These are phyloP conservation scores for Euura saliciscinereae DNA, from an alignment of 1,140 invertebrate species.

Conservation along the genomic window DNA sequence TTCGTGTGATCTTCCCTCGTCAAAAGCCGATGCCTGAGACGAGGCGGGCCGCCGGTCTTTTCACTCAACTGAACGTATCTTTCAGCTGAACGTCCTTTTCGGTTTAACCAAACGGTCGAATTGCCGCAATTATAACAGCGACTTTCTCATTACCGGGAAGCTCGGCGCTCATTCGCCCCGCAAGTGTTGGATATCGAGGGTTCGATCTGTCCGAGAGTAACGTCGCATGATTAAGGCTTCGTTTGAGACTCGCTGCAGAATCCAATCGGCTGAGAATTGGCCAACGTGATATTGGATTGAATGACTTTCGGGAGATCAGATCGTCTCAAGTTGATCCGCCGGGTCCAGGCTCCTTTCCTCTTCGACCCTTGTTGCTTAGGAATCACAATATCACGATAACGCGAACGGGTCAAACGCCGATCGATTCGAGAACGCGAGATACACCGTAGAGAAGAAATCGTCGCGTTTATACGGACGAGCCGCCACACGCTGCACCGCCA, in stretches of 20 bases:
- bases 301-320: not conserved
- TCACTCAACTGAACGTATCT: not conserved
- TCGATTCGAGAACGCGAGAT: not conserved
- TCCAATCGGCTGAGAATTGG: not conserved
- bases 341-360: not conserved
- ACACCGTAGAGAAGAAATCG: not conserved
- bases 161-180: not conserved
- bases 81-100: not conserved
- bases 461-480: not conserved
- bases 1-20: slow-evolving; percentile 6
- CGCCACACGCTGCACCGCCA: not conserved
- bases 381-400: not conserved
- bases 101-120: not conserved
- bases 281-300: not conserved
- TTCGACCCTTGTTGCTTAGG: not conserved
- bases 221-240: not conserved
- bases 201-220: not conserved
- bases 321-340: not conserved
- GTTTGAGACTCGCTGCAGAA: not conserved
- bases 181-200: not conserved
- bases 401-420: not conserved
- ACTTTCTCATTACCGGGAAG: not conserved
- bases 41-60: not conserved
- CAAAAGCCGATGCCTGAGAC: not conserved
- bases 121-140: not conserved